These are phyloP conservation scores for Otocyon megalotis DNA, from an alignment of 2,113 vertebrate genomes.

Conservation along the genomic window DNA sequence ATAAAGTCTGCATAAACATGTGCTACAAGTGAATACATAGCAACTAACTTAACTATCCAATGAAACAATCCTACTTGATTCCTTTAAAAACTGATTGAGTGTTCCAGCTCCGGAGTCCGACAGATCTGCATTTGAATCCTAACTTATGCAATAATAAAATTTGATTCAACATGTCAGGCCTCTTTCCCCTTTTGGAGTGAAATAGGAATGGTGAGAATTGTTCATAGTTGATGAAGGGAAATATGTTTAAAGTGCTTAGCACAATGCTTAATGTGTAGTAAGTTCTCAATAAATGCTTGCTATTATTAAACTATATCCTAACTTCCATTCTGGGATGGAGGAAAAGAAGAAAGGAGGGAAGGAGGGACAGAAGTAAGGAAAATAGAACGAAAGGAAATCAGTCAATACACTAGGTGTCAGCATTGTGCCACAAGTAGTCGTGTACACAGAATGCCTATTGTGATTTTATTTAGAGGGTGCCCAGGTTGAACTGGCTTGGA, in stretches of 20 bases:
- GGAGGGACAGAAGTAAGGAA: neutral
- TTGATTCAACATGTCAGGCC: neutral
- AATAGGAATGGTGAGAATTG: neutral
- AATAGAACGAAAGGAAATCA: neutral
- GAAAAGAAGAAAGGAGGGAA: neutral
- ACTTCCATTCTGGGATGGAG: neutral
- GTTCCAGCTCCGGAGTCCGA: neutral
- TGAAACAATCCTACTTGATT: neutral
- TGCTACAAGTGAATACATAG: constrained; percentile 1
- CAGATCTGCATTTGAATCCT: neutral
- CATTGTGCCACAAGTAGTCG: constrained; percentile 68
- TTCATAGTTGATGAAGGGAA: constrained; percentile 29
- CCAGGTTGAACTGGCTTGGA: neutral
- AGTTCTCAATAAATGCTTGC: neutral
- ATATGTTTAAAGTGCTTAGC: constrained; percentile 11
- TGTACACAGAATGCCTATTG: neutral
- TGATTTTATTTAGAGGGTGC: neutral
- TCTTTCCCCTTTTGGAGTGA: neutral
- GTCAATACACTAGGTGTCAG: constrained; percentile 80
- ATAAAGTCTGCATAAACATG: neutral
- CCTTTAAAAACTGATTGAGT: neutral
- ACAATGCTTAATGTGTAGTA: neutral
- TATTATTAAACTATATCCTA: neutral
- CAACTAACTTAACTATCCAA: neutral
- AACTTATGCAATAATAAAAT: neutral